Evolutionary conservation across 2,888 invertebrate species (phyloP).

Genomic region (Thereva unica): DNA sequence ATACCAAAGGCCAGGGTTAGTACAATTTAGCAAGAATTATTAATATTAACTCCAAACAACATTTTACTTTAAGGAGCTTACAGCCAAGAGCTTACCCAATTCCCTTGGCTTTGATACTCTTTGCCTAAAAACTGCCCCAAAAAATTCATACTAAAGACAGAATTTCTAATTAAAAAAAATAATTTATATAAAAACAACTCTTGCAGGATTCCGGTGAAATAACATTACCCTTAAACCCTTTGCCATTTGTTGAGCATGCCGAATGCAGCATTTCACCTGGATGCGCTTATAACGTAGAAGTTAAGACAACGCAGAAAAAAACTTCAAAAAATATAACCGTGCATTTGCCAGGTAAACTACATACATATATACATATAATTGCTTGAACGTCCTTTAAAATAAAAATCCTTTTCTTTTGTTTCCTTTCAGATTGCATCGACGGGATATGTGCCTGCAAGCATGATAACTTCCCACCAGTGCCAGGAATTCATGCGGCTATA

Average conservation of each 20-base stretch:
- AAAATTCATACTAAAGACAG: too few relatives aligned
- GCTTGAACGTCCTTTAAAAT: conserved; percentile 47
- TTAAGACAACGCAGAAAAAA: conserved; percentile 50
- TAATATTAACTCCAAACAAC: too few relatives aligned
- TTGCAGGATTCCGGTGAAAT: conserved; percentile 36
- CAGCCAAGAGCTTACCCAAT: too few relatives aligned
- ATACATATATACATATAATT: conserved; percentile 43
- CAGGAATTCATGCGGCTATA: not conserved
- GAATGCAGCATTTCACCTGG: conserved; percentile 53
- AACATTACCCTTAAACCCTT: conserved; percentile 48
- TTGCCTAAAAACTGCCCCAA: too few relatives aligned
- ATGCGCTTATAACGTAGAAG: conserved; percentile 51
- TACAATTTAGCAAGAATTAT: too few relatives aligned
- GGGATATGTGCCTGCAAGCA: not conserved
- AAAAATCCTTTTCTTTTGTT: not conserved
- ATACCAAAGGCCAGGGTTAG: too few relatives aligned
- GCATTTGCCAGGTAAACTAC: conserved; percentile 51
- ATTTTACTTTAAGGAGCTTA: too few relatives aligned
- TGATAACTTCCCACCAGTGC: not conserved
- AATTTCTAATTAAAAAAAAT: too few relatives aligned
- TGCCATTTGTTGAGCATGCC: conserved; percentile 46
- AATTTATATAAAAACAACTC: too few relatives aligned
- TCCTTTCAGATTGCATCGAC: not conserved
- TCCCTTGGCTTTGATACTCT: too few relatives aligned
- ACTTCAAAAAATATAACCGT: conserved; percentile 44